Base-by-base conservation (phyloP, 1,140 invertebrate species). In the Geopemphigus sp. region DNA sequence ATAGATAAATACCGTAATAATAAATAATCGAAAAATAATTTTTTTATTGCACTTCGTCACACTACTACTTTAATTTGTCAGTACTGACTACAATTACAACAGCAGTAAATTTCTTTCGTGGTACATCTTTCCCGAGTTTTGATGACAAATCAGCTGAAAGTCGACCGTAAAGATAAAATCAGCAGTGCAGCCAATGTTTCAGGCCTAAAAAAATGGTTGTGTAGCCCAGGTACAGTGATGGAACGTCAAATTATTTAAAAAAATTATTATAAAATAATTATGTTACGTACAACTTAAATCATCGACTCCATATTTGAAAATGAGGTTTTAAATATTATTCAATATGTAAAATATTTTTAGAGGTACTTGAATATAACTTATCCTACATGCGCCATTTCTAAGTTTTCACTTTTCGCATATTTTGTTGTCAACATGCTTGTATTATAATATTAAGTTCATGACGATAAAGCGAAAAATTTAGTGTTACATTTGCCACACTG, bases 121-220 rank as follows among this genome's bases (percentile, higher is more conserved):
- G 74, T 78, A 61, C n/a, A 61, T 78, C 56, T 78, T 47, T 78
- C 56, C 61, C 24, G 32, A 63, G 24, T 47, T 39, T 39, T 61
- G 74, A 78, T 78, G 74, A 78, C 74, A 78, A 78, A 78, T 78
- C 74, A 78, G 74, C 74, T 78, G 74, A 78, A 78, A 63, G 14
- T 78, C 24, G 1, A 50, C 74, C 24, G 47, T 29, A 59, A 78
- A 78, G 74, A 78, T 78, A 78, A 78, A 78, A 50, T 50, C 15
- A 0, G n/a, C 56, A 78, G 74, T 78, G 74, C 24, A 17, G 53
- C 74, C 74, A 78, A 78, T 17, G 0, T 39, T 39, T 39, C 8
- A 8, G 32, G 3, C 32, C 8, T 3, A 39, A 8, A 8, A 39
- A 39, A 39, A 39, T 39, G 3, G 32, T 39, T 39, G 57, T 59